Evolutionary conservation across 2,113 vertebrate species (phyloP), one percentile per base, ranked within the genome.

Genomic region (Scophthalmus maximus): DNA sequence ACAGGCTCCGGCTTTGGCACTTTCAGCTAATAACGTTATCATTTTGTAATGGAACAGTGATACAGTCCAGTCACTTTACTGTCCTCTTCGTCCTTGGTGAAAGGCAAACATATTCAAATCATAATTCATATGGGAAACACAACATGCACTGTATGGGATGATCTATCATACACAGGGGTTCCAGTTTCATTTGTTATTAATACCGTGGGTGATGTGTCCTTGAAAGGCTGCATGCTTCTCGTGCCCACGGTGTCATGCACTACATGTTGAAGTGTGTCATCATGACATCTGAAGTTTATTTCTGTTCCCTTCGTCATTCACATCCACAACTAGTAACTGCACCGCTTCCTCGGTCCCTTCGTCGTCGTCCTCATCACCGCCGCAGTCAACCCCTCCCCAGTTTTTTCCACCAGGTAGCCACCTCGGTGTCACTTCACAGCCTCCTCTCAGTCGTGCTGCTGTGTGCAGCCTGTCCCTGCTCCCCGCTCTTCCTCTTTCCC

Each of bases 61-160:
- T 32, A n/a, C 29, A 11, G 46, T 12, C 12, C 18, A 46, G 46
- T 29, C 20, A 40, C 36, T 38, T 40, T 2, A 51, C 29, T 66
- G 57, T 52, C 36, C 47, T 17, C 3, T 36, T 46, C n/a, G 47
- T 53, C 57, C 59, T 77, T 68, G 32, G 22, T 62, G 26, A 77
- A 66, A 73, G 56, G 56, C 53, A 73, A 78, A 82, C 49, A 40
- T 44, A 53, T 80, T 82, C 15, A 72, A 76, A 84, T 82, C 42
- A 32, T 57, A n/a, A 18, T 68, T 65, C 65, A 26, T 11, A 27
- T 55, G 30, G 18, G 55, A 34, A 68, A 12, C n/a, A 36, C 15
- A 51, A 46, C 51, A 55, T 29, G 17, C 20, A 23, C 10, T 12
- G 7, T 22, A 22, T 20, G 10, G 25, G 23, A 14, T 18, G 4